A percentile compares a stretch with the other conserved stretches of the same genome.
Evolutionary conservation across 2,888 invertebrate species (phyloP).

Genomic region (Clistopyga incitator): DNA sequence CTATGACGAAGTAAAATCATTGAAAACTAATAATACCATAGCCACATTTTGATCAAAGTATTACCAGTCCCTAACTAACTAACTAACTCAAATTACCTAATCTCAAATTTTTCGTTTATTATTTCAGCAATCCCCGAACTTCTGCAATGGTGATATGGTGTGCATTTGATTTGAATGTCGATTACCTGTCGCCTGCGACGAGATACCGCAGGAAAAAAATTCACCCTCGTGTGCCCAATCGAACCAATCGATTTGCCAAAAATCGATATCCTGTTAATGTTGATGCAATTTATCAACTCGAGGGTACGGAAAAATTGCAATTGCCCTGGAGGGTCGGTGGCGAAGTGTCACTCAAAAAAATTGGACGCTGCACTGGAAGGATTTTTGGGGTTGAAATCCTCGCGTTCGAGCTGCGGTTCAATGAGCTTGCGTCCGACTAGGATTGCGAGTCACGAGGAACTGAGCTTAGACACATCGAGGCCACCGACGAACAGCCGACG

Average conservation of each 20-base stretch:
- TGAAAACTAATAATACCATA: too few species aligned
- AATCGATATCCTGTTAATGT: constrained; percentile 1
- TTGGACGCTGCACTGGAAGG: constrained; percentile 46
- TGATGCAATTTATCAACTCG: not conserved
- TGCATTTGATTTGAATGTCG: constrained; percentile 16
- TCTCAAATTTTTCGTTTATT: too few species aligned
- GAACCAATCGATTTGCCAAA: constrained; percentile 28
- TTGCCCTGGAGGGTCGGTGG: not conserved
- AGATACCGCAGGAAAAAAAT: constrained; percentile 7
- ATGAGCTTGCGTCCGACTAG: constrained; percentile 76
- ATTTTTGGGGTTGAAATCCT: constrained; percentile 49
- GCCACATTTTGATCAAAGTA: too few species aligned
- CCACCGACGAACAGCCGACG: constrained; percentile 76
- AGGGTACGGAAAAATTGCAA: not conserved
- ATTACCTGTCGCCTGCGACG: constrained; percentile 53
- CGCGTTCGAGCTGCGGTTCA: constrained; percentile 58
- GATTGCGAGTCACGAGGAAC: constrained; percentile 81
- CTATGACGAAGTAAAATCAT: too few species aligned
- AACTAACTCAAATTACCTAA: too few species aligned
- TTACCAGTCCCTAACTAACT: too few species aligned
- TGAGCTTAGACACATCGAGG: constrained; percentile 81
- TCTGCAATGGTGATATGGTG: not conserved
- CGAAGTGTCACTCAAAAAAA: constrained; percentile 7
- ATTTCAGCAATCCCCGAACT: too few species aligned
- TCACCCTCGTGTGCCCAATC: constrained; percentile 41